These are phyloP conservation scores for Xiphorhynchus erythropygius DNA, from an alignment of 2,797 vertebrate genomes.

Conservation along the genomic window DNA sequence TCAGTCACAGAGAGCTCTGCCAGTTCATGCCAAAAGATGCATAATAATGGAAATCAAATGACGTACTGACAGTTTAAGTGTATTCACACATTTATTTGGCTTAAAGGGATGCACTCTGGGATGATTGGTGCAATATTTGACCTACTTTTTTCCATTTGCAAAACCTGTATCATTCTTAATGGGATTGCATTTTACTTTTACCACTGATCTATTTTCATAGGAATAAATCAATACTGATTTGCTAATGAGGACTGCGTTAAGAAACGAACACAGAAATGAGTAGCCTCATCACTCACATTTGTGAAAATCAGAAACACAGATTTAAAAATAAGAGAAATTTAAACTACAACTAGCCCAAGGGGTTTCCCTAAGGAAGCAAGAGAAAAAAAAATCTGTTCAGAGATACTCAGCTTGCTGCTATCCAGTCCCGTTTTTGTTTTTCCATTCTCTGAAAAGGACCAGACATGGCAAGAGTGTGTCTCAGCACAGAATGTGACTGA, in stretches of 20 bases:
- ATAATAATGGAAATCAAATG: slow-evolving; percentile 12
- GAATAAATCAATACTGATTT: slow-evolving; percentile 38
- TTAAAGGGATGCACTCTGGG: background rate
- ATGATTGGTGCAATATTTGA: slow-evolving; percentile 7
- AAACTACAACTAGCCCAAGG: background rate
- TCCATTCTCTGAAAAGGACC: background rate
- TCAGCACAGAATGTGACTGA: background rate
- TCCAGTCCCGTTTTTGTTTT: background rate
- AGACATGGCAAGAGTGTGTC: background rate
- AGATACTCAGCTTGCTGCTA: background rate
- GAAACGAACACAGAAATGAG: background rate
- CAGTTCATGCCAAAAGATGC: slow-evolving; percentile 27
- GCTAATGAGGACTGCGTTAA: background rate
- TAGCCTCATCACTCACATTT: background rate
- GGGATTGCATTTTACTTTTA: background rate
- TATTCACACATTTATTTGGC: slow-evolving; percentile 44
- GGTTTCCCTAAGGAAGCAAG: background rate
- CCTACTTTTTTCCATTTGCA: slow-evolving; percentile 47
- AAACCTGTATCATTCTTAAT: slow-evolving; percentile 19
- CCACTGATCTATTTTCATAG: background rate
- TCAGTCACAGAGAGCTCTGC: background rate
- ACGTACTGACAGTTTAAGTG: background rate
- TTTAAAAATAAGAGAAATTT: background rate
- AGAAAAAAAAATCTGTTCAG: background rate
- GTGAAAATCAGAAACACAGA: background rate